A percentile compares a stretch with the other conserved stretches of the same genome.
Evolutionary conservation across 2,113 vertebrate species (phyloP).

Genomic region (Psammodynastes pulverulentus): DNA sequence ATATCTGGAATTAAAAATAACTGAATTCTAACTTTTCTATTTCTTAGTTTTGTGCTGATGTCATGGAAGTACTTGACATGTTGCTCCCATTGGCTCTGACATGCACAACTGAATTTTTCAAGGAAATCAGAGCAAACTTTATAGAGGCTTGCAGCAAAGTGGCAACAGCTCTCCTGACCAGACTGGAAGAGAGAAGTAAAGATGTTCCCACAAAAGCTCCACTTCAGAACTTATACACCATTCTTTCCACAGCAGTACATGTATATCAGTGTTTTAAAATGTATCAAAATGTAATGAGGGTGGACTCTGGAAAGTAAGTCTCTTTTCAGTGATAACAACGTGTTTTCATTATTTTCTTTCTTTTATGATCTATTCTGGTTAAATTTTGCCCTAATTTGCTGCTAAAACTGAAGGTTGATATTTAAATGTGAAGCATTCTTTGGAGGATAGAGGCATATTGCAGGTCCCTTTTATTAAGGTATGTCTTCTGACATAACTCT

Average conservation of each 20-base stretch:
- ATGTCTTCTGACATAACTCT: neutral
- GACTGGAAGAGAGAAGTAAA: conserved; percentile 78
- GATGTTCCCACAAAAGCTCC: conserved; percentile 79
- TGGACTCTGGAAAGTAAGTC: conserved; percentile 78
- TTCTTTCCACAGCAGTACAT: conserved; percentile 79
- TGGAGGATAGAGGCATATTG: neutral
- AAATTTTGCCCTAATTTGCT: neutral
- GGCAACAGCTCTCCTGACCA: conserved; percentile 76
- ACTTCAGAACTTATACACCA: conserved; percentile 71
- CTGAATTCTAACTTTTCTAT: conserved; percentile 58
- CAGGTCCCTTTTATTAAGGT: neutral
- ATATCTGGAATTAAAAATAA: conserved; percentile 60
- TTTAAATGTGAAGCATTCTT: neutral
- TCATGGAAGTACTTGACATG: conserved; percentile 84
- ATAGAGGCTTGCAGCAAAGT: conserved; percentile 83
- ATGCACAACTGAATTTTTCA: conserved; percentile 80
- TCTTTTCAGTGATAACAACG: conserved; percentile 11
- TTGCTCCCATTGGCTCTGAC: conserved; percentile 87
- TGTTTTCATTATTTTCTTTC: neutral
- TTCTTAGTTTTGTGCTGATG: conserved; percentile 85
- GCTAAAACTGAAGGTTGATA: neutral
- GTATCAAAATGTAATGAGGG: conserved; percentile 78
- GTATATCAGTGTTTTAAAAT: conserved; percentile 75
- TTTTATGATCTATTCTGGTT: neutral
- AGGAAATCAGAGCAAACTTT: conserved; percentile 84